A percentile compares a stretch with the other conserved stretches of the same genome.
phyloP scores from a whole-genome alignment of 2,797 vertebrate species.

The Cuculus canorus region DNA sequence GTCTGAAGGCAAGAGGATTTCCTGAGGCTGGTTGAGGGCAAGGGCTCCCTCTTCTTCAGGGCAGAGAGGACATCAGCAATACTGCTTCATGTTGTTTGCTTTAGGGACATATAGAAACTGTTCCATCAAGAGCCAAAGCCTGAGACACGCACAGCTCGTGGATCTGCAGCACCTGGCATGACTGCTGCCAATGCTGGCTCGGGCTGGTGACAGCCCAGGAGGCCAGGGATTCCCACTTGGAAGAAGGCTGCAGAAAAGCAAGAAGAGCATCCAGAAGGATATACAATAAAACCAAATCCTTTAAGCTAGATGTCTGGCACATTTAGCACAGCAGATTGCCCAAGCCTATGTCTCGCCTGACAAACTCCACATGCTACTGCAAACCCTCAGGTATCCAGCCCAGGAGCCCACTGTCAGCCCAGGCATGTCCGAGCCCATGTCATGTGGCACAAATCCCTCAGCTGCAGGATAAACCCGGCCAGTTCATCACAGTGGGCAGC shows the following conservation, averaged over 20 bases:
- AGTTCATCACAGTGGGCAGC: neutral
- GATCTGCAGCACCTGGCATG: neutral
- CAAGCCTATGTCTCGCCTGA: neutral
- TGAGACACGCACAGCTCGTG: accelerated
- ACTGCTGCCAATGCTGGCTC: neutral
- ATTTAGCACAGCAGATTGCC: neutral
- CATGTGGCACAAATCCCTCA: neutral
- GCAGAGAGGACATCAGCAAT: neutral
- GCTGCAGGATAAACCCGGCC: neutral
- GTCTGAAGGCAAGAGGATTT: neutral
- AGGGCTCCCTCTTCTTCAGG: neutral
- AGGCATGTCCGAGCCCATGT: too few species aligned
- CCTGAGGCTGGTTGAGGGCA: neutral
- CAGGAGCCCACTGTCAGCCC: neutral
- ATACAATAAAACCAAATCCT: neutral
- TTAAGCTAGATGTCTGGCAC: neutral
- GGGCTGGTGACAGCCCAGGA: neutral
- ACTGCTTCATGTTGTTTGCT: too few species aligned
- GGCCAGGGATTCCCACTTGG: neutral
- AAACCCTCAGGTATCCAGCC: too few species aligned
- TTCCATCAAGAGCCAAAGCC: neutral
- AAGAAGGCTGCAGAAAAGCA: neutral
- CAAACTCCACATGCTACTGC: accelerated
- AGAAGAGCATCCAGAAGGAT: neutral
- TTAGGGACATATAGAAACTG: neutral